phyloP scores from a whole-genome alignment of 2,797 vertebrate genomes.

The Paedocypris micromegethes region DNA sequence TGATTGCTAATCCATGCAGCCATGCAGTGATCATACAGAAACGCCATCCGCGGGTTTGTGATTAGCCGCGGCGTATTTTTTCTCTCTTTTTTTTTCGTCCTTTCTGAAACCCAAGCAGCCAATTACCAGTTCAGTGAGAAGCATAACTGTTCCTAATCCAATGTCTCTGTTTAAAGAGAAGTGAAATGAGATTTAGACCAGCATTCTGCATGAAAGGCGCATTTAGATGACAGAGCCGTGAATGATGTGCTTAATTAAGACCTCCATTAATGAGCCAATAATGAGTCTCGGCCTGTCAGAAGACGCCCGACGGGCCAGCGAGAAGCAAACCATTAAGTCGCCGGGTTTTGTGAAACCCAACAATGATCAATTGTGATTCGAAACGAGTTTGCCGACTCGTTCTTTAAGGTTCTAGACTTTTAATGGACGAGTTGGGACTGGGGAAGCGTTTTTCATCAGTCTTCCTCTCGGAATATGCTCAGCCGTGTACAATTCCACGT shows the following conservation, averaged over 20 bases:
- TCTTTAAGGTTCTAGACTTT: not conserved
- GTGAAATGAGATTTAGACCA: slow-evolving; percentile 23
- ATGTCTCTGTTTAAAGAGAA: slow-evolving; percentile 23
- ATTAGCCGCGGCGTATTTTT: slow-evolving; percentile 17
- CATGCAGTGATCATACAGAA: no score
- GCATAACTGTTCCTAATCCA: slow-evolving; percentile 18
- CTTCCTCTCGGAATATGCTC: not conserved
- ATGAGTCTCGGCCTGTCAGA: slow-evolving; percentile 19
- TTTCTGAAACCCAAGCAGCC: slow-evolving; percentile 33
- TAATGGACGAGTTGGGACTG: not conserved
- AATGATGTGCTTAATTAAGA: slow-evolving; percentile 35
- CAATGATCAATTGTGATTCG: slow-evolving; percentile 18
- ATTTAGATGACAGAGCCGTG: slow-evolving; percentile 17
- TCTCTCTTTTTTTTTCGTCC: no score
- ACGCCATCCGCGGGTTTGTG: slow-evolving; percentile 1
- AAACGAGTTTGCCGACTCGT: slow-evolving; percentile 2
- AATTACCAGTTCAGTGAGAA: slow-evolving; percentile 35
- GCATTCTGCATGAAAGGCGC: slow-evolving; percentile 1
- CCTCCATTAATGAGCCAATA: slow-evolving; percentile 32
- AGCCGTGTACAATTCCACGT: not conserved
- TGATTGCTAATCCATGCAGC: no score
- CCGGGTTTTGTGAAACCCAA: slow-evolving; percentile 1
- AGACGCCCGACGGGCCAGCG: slow-evolving; percentile 18
- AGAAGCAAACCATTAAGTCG: slow-evolving; percentile 14
- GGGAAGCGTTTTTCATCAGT: not conserved